A percentile compares a stretch with the other conserved stretches of the same genome.
Evolutionary conservation across 1,140 invertebrate genomes (phyloP).

Genomic region (Physella acuta): DNA sequence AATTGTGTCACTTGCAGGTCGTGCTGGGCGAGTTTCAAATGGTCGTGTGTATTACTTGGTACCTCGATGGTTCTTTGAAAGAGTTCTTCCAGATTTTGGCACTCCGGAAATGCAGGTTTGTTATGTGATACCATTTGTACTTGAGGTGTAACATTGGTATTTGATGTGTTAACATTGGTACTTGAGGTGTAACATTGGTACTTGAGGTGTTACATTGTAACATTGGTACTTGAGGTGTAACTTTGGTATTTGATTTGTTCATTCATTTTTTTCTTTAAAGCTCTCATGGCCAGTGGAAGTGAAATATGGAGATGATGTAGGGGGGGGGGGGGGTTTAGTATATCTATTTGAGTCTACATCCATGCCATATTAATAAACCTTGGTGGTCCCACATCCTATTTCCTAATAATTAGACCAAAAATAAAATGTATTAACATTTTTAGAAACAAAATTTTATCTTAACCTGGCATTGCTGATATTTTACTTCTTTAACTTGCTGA

Average conservation of each 20-base stretch:
- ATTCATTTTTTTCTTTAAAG: too few relatives aligned
- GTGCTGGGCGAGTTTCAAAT: conserved; percentile 81
- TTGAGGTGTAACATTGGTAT: background rate
- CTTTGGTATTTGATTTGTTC: too few relatives aligned
- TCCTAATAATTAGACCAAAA: too few relatives aligned
- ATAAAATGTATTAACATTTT: too few relatives aligned
- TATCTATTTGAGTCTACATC: too few relatives aligned
- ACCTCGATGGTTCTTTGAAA: conserved; percentile 71
- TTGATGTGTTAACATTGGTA: background rate
- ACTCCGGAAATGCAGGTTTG: conserved; percentile 57
- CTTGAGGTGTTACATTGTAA: background rate
- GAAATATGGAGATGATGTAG: too few relatives aligned
- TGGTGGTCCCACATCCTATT: too few relatives aligned
- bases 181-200: background rate
- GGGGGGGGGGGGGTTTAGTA: too few relatives aligned
- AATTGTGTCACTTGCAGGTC: conserved; percentile 64
- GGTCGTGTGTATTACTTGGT: conserved; percentile 88
- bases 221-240: background rate
- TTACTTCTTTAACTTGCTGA: background rate
- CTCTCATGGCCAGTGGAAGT: too few relatives aligned
- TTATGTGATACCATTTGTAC: background rate
- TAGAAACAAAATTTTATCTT: too few relatives aligned
- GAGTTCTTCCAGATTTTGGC: conserved; percentile 47
- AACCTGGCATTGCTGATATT: background rate
- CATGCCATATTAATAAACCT: too few relatives aligned